phyloP scores from a whole-genome alignment of 2,888 invertebrate species.

The Pantelozetes paolii region DNA sequence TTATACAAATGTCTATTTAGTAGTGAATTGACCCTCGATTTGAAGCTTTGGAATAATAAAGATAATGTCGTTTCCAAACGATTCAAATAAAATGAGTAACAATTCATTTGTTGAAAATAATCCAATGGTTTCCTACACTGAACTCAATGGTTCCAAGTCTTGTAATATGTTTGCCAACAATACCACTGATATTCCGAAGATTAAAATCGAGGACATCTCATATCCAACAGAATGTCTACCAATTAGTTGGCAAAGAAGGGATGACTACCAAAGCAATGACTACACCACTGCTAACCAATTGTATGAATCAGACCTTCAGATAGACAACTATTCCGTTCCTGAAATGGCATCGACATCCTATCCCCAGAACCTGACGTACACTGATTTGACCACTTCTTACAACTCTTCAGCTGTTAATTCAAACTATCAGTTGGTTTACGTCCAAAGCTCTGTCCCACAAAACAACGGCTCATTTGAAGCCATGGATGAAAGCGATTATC shows the following conservation, averaged over 20 bases:
- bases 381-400: not conserved
- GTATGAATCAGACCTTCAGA: not conserved
- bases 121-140: not conserved
- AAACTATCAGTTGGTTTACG: not conserved
- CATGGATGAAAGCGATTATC: not conserved
- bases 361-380: not conserved
- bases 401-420: not conserved
- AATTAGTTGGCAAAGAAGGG: slow-evolving; percentile 6
- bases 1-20: not conserved
- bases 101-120: not conserved
- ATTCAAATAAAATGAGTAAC: not conserved
- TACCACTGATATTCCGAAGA: not conserved
- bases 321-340: not conserved
- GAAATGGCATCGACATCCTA: not conserved
- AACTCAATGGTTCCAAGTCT: not conserved
- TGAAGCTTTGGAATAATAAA: no score
- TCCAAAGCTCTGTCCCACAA: not conserved
- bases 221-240: not conserved
- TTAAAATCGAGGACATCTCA: not conserved
- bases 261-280: not conserved
- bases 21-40: no score
- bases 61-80: not conserved
- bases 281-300: not conserved
- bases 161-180: not conserved
- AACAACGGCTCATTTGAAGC: not conserved